Evolutionary conservation across 2,888 invertebrate species (phyloP).

Genomic region (Cheilosia pagana): DNA sequence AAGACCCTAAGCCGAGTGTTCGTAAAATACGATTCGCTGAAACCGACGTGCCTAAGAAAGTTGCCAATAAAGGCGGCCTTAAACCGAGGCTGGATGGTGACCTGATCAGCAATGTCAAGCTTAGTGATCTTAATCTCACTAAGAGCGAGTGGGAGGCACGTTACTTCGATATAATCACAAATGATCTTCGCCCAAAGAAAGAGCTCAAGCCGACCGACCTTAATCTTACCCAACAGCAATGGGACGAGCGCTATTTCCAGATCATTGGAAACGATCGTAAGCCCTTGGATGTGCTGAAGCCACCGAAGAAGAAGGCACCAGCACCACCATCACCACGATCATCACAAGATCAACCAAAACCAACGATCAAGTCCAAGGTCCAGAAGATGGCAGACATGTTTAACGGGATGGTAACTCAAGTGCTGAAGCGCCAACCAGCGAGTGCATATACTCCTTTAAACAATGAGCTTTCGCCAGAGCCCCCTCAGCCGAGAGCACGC

Average conservation of each 20-base stretch:
- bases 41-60: too few relatives aligned
- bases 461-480: constrained; percentile 74
- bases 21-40: background rate
- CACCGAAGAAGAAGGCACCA: background rate
- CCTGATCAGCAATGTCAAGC: background rate
- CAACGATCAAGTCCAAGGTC: constrained; percentile 76
- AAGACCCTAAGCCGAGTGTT: background rate
- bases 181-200: background rate
- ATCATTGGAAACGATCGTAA: constrained; percentile 18
- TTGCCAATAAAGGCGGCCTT: too few relatives aligned
- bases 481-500: constrained; percentile 30
- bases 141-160: constrained; percentile 35
- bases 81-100: too few relatives aligned
- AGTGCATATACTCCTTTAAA: constrained; percentile 76
- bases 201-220: constrained; percentile 66
- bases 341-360: background rate
- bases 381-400: constrained; percentile 81
- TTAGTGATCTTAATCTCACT: constrained; percentile 33
- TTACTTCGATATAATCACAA: constrained; percentile 42
- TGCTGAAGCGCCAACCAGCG: constrained; percentile 76
- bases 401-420: constrained; percentile 79
- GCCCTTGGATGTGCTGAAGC: background rate
- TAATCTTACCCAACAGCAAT: constrained; percentile 37
- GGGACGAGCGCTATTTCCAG: constrained; percentile 37
- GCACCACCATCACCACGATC: background rate